phyloP scores from a whole-genome alignment of 2,113 vertebrate genomes.

The Cyanoliseus patagonus region DNA sequence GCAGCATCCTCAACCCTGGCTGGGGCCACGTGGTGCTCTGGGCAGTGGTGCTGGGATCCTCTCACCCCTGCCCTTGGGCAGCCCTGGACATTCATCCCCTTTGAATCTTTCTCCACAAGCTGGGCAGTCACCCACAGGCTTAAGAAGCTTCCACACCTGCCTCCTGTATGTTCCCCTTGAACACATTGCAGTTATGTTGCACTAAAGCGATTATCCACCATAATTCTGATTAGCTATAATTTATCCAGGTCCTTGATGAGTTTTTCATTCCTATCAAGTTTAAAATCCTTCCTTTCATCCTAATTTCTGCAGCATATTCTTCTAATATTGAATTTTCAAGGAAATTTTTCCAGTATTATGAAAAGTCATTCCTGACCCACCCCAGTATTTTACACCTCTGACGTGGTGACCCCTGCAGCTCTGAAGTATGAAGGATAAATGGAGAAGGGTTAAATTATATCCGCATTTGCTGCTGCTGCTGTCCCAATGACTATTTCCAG shows the following conservation, averaged over 20 bases:
- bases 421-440: neutral
- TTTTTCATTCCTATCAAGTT: neutral
- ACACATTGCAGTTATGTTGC: too few relatives aligned
- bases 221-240: neutral
- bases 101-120: neutral
- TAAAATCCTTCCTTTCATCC: neutral
- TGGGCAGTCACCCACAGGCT: neutral
- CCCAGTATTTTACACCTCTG: accelerated
- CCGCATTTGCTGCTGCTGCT: neutral
- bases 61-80: neutral
- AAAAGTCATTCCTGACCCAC: neutral
- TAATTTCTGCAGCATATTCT: neutral
- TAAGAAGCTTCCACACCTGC: neutral
- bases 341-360: neutral
- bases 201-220: neutral
- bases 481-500: neutral
- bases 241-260: neutral
- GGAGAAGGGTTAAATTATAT: neutral
- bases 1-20: neutral
- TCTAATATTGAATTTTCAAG: neutral
- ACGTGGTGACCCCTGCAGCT: neutral
- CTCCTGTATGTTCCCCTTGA: neutral
- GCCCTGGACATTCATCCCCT: neutral
- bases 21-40: accelerated
- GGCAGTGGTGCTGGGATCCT: accelerated